Conservation (phyloP, 2,797 vertebrate genomes). For the Chelmon rostratus region DNA sequence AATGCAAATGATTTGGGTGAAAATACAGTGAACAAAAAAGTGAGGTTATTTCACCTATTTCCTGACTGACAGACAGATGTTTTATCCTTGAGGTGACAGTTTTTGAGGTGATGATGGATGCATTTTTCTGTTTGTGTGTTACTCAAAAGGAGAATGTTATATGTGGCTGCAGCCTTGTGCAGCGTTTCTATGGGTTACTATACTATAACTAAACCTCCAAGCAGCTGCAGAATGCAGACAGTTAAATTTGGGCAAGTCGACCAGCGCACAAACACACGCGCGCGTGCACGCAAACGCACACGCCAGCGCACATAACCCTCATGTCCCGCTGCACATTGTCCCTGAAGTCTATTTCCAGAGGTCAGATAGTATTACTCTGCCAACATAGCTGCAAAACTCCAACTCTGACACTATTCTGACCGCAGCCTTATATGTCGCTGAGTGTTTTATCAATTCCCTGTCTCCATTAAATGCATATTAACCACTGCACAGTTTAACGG, state of each 20-base stretch:
- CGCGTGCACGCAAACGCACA: conserved; percentile 17
- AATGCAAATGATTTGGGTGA: background rate
- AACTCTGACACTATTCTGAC: conserved; percentile 70
- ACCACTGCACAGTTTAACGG: conserved; percentile 64
- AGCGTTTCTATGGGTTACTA: conserved; percentile 47
- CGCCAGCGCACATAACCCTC: conserved; percentile 40
- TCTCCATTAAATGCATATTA: conserved; percentile 69
- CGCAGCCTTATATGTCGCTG: conserved; percentile 39
- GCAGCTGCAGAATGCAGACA: conserved; percentile 79
- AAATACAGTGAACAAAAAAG: background rate
- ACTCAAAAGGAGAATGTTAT: conserved; percentile 27
- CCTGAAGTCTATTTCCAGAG: conserved; percentile 82
- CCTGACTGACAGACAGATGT: conserved; percentile 23
- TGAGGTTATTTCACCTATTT: conserved; percentile 13
- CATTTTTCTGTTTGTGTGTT: conserved; percentile 24
- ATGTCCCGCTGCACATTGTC: conserved; percentile 76
- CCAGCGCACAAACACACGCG: conserved; percentile 5
- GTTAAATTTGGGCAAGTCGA: conserved; percentile 75
- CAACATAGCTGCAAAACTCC: conserved; percentile 73
- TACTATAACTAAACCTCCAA: conserved; percentile 63
- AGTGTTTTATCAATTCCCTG: conserved; percentile 71
- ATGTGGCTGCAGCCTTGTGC: conserved; percentile 7
- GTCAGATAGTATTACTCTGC: conserved; percentile 75
- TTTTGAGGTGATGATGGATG: conserved; percentile 34
- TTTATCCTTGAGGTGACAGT: conserved; percentile 12